Base-by-base conservation (phyloP, 1,140 invertebrate genomes). In the Papilio machaon region DNA sequence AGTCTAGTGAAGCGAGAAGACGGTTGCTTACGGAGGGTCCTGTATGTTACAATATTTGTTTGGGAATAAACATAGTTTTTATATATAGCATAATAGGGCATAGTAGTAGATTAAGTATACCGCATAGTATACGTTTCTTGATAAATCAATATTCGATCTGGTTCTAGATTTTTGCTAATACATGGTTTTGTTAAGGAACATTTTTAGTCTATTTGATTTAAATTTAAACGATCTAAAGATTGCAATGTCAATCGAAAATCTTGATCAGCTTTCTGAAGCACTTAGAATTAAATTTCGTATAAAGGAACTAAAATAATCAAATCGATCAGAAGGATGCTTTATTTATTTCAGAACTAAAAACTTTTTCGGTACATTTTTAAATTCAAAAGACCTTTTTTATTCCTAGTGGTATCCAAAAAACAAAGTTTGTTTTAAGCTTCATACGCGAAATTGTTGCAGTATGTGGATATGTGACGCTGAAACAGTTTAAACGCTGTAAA, bases 401-500 rank as follows among this genome's bases (percentile, higher is more conserved):
- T 73, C 7, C 5, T 46, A 5, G 1, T 15, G 80, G 73, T 73
- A 75, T 73, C 73, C 49, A 70, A 80, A 83, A 85, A 83, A 84
- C 60, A 58, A 38, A 73, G 81, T 87, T 87, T 87, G 85, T 87
- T 89, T 88, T 89, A 87, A 87, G 86, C 83, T 89, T 84, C 74
- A 81, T 80, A 81, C 58, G 80, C 75, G 77, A 78, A 80, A 79
- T 82, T 83, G 81, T 85, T 80, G 81, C 77, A 82, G 70, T 35
- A 64, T 81, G 70, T 60, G 76, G 84, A 85, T 85, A 87, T 85
- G 83, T 86, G 87, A 86, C 86, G 84, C 75, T 58, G 73, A 15
- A 82, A 78, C 85, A 85, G 82, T 86, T 88, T 87, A 88, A 88
- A 85, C 85, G 89, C 82, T 76, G 87, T 89, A 87, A 91, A 91